Evolutionary conservation across 2,113 vertebrate species (phyloP).

Genomic region (Vicugna pacos): DNA sequence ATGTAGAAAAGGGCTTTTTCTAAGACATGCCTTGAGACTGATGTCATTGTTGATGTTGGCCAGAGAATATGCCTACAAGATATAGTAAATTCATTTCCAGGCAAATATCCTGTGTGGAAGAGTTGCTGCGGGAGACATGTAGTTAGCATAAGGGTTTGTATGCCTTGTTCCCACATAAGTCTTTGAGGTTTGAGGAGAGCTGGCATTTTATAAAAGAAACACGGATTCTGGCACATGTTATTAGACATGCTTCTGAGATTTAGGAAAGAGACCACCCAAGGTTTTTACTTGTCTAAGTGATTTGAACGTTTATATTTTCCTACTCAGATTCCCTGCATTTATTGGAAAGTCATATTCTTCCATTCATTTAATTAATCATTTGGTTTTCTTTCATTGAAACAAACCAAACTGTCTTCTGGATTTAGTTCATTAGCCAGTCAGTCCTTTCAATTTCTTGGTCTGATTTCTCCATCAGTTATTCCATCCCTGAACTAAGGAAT

Average conservation of each 20-base stretch:
- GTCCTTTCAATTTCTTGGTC: slow-evolving; percentile 36
- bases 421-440: slow-evolving; percentile 51
- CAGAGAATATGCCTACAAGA: slow-evolving; percentile 57
- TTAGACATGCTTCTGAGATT: slow-evolving; percentile 71
- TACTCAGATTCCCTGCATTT: slow-evolving; percentile 58
- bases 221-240: slow-evolving; percentile 62
- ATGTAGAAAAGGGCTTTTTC: background rate
- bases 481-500: slow-evolving; percentile 2
- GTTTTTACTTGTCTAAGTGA: slow-evolving; percentile 73
- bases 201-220: slow-evolving; percentile 79
- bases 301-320: slow-evolving; percentile 77
- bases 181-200: slow-evolving; percentile 69
- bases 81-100: slow-evolving; percentile 65
- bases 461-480: slow-evolving; percentile 48
- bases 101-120: slow-evolving; percentile 64
- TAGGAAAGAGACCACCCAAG: slow-evolving; percentile 78
- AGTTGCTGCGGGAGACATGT: slow-evolving; percentile 55
- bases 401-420: slow-evolving; percentile 66
- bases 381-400: slow-evolving; percentile 59
- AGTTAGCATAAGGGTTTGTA: slow-evolving; percentile 65
- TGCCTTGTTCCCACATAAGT: slow-evolving; percentile 58
- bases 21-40: slow-evolving; percentile 53
- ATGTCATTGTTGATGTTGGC: slow-evolving; percentile 72
- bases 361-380: slow-evolving; percentile 75
- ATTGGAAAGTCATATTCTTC: slow-evolving; percentile 73